These are phyloP conservation scores for Ostrea denselamellosa DNA, from an alignment of 1,140 invertebrate species.

Conservation along the genomic window DNA sequence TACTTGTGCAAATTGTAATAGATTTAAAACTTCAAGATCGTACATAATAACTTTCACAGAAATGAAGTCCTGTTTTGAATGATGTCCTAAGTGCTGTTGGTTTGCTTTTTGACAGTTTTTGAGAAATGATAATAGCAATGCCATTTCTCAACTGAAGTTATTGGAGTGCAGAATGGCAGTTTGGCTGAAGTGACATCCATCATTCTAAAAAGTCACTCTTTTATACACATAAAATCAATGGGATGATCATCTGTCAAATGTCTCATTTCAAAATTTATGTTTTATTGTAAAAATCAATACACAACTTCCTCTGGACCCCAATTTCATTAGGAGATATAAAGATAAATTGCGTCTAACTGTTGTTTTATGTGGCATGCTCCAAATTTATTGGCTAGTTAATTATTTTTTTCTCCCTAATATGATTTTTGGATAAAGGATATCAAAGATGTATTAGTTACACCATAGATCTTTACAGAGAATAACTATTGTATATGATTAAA, in stretches of 20 bases:
- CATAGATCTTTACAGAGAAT: conserved; percentile 4
- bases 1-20: not conserved
- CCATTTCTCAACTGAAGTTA: conserved; percentile 22
- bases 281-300: conserved; percentile 37
- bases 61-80: conserved; percentile 8
- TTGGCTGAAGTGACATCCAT: conserved; percentile 37
- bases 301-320: conserved; percentile 21
- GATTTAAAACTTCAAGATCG: not conserved
- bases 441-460: conserved; percentile 16
- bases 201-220: conserved; percentile 33
- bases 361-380: conserved; percentile 20
- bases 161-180: conserved; percentile 27
- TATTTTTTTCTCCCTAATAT: conserved; percentile 31
- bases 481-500: conserved; percentile 32
- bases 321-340: conserved; percentile 40
- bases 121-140: conserved; percentile 14
- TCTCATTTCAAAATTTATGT: conserved; percentile 38
- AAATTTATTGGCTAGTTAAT: conserved; percentile 27
- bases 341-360: conserved; percentile 26
- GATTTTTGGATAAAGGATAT: conserved; percentile 36
- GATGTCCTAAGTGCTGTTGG: conserved; percentile 27
- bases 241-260: conserved; percentile 31
- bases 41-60: not conserved
- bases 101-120: conserved; percentile 27
- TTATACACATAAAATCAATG: conserved; percentile 37